These are phyloP conservation scores for Anarsia innoxiella DNA, from an alignment of 2,888 invertebrate genomes.

Conservation along the genomic window DNA sequence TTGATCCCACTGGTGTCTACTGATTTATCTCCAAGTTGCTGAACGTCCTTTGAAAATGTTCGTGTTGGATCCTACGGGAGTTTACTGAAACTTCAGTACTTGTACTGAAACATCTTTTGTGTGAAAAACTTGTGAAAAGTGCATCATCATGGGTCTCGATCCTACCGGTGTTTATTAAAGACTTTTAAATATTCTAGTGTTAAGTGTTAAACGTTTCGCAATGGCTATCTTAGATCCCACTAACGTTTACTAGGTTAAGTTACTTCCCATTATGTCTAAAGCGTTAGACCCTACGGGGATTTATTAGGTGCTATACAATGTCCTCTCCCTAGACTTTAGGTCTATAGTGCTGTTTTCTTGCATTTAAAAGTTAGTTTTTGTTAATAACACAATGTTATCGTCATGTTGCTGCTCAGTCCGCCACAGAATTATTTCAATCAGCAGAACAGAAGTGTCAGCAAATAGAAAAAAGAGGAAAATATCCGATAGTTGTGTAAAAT, in stretches of 20 bases:
- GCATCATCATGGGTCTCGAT: constrained; percentile 44
- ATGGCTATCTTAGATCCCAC: constrained; percentile 43
- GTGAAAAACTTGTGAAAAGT: constrained; percentile 29
- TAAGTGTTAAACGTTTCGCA: constrained; percentile 26
- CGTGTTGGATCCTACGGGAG: constrained; percentile 62
- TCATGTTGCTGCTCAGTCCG: constrained; percentile 40
- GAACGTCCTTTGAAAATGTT: constrained; percentile 44
- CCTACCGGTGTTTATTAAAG: constrained; percentile 46
- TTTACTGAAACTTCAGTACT: constrained; percentile 53
- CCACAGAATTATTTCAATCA: constrained; percentile 56
- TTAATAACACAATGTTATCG: constrained; percentile 14
- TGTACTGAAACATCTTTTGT: constrained; percentile 42
- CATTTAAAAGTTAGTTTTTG: constrained; percentile 20
- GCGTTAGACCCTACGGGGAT: constrained; percentile 55
- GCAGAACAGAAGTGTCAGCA: constrained; percentile 56
- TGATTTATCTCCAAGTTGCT: constrained; percentile 13
- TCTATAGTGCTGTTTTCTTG: constrained; percentile 15
- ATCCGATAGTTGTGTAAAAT: constrained; percentile 17
- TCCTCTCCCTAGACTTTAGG: constrained; percentile 16
- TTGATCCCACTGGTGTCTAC: constrained; percentile 59
- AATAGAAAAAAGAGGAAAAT: constrained; percentile 65
- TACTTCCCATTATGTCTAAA: constrained; percentile 41
- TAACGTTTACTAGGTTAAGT: constrained; percentile 43
- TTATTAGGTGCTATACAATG: constrained; percentile 30
- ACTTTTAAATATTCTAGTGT: constrained; percentile 35